Conservation (phyloP, 2,113 vertebrate genomes). For the Chelonoidis abingdonii region DNA sequence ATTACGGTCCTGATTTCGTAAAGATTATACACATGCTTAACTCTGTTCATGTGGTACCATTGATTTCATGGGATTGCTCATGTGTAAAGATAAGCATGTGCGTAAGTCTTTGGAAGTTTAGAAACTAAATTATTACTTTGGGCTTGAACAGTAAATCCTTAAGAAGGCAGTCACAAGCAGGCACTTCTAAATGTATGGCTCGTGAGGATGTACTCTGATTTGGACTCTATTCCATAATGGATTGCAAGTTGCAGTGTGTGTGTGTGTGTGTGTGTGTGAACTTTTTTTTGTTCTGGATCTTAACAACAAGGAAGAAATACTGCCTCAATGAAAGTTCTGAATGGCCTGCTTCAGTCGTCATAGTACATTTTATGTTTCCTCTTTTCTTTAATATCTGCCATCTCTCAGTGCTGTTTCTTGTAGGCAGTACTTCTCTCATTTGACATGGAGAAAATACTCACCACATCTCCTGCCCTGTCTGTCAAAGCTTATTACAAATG, state of each 20-base stretch:
- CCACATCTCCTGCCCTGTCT: conserved; percentile 20
- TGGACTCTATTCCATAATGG: background rate
- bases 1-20: background rate
- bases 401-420: background rate
- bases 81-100: background rate
- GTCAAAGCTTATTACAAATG: conserved; percentile 26
- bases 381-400: background rate
- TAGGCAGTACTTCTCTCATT: conserved; percentile 13
- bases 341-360: conserved; percentile 26
- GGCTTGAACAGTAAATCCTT: background rate
- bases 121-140: background rate
- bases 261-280: no score
- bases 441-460: conserved; percentile 6
- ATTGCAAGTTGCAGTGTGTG: background rate
- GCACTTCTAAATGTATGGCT: background rate
- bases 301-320: background rate
- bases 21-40: background rate
- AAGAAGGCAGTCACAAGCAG: background rate
- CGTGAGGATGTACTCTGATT: background rate
- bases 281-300: background rate
- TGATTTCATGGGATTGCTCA: background rate
- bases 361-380: conserved; percentile 2
- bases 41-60: background rate
- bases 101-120: background rate
- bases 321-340: conserved; percentile 24